Percentiles rank a stretch among this genome's conserved stretches.
Evolutionary conservation across 1,140 invertebrate species (phyloP).

Genomic region (Lysiphlebus fabarum): DNA sequence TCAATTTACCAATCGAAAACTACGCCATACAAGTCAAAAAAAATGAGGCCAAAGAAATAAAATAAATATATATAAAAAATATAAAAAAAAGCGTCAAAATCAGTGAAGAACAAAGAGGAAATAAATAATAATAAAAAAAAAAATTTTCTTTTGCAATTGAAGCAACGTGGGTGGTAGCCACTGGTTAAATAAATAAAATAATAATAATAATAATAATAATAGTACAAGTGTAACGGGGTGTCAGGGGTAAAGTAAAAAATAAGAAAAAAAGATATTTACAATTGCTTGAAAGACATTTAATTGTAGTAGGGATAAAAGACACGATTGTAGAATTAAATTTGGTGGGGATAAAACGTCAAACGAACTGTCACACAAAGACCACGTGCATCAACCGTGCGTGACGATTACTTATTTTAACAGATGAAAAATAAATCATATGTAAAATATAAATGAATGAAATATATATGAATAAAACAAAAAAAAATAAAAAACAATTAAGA

Average conservation of each 20-base stretch:
- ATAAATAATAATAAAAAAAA: no score
- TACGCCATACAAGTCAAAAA: no score
- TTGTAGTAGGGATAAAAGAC: constrained; percentile 5
- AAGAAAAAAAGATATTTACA: constrained; percentile 4
- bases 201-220: neutral
- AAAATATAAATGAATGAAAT: neutral
- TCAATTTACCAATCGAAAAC: no score
- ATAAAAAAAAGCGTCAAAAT: no score
- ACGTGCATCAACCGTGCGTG: constrained; percentile 46
- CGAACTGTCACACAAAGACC: constrained; percentile 25
- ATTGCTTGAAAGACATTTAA: no score
- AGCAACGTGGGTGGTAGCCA: constrained; percentile 15
- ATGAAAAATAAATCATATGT: neutral
- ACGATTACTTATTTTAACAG: constrained; percentile 29
- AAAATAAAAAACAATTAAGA: neutral
- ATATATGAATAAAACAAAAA: constrained; percentile 8
- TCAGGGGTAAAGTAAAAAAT: constrained; percentile 8
- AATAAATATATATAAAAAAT: no score
- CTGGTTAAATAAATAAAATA: constrained; percentile 8
- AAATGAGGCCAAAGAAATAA: no score
- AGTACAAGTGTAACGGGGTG: neutral
- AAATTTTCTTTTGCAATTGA: neutral
- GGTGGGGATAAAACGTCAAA: constrained; percentile 5
- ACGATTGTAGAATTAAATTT: neutral
- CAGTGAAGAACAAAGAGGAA: no score